A percentile compares a stretch with the other conserved stretches of the same genome.
These are phyloP conservation scores for Melanargia galathea DNA, from an alignment of 2,888 invertebrate genomes.

Conservation along the genomic window DNA sequence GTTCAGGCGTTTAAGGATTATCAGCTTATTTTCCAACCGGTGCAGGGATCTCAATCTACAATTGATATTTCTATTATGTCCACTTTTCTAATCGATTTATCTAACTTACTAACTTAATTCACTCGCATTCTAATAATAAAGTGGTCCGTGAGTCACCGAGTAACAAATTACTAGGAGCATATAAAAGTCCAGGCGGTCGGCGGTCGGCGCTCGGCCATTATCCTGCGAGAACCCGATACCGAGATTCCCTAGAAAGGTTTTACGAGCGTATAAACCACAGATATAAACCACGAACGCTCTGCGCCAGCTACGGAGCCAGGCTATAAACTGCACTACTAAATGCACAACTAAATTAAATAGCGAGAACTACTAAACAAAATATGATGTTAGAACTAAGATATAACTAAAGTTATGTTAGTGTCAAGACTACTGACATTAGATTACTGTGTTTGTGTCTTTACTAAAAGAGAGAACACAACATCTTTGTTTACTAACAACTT, in stretches of 20 bases:
- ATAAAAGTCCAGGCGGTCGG: conserved; percentile 14
- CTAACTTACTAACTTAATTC: too few relatives aligned
- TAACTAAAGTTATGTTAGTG: too few relatives aligned
- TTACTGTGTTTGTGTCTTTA: not conserved
- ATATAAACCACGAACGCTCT: conserved; percentile 16
- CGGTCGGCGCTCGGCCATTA: conserved; percentile 12
- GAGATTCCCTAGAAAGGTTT: conserved; percentile 26
- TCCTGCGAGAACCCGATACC: conserved; percentile 21
- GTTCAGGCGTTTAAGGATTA: too few relatives aligned
- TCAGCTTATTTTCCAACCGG: too few relatives aligned
- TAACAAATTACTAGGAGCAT: conserved; percentile 11
- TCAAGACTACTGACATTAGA: too few relatives aligned
- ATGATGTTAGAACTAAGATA: not conserved
- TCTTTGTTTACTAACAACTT: too few relatives aligned
- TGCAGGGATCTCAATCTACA: too few relatives aligned
- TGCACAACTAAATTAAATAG: conserved; percentile 3
- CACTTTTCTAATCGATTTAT: too few relatives aligned
- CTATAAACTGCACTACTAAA: conserved; percentile 13
- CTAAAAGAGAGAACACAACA: too few relatives aligned
- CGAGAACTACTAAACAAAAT: not conserved
- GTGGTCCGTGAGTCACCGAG: not conserved
- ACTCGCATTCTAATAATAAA: not conserved
- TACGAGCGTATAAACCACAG: conserved; percentile 19
- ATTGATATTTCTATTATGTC: too few relatives aligned
- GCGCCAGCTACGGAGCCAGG: not conserved